Base-by-base conservation (phyloP, 1,140 invertebrate genomes). In the Sminthurides bifidus region DNA sequence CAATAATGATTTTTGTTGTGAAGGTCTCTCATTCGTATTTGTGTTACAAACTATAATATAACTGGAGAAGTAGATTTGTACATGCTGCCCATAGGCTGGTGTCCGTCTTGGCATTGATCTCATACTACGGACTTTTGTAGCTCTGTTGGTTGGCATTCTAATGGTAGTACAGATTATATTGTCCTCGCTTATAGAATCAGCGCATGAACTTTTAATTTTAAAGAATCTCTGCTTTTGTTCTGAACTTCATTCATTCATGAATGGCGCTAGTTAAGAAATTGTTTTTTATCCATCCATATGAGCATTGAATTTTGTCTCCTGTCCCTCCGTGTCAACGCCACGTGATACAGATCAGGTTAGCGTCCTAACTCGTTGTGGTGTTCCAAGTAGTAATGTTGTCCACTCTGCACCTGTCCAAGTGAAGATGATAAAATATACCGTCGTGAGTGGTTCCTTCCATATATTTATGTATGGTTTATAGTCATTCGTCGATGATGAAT, bases 231-330 rank as follows among this genome's bases (percentile, higher is more conserved):
- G 5, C 38, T 17, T 4, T 17, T 41, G 6, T 27, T 6, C 26
- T n/a, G 27, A 17, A 33, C n/a, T 49, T 35, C 46, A 49, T 10
- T 49, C 46, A 49, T 49, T 49, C 46, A 37, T 52, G 50, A 52
- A 52, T 52, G 50, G 50, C n/a, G 50, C 40, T 52, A 52, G 50
- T 52, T 52, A 52, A 24, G 33, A 12, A 33, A 17, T 12, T 12
- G 21, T 44, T n/a, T 35, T n/a, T 35, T 10, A n/a, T n/a, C n/a
- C n/a, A 10, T 10, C n/a, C 33, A 10, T 10, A 35, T 35, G n/a
- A 10, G n/a, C n/a, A 35, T 10, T 10, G 33, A n/a, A 10, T 35
- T 35, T 35, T 35, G 33, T n/a, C n/a, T n/a, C n/a, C n/a, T n/a
- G n/a, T n/a, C n/a, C n/a, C n/a, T n/a, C n/a, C n/a, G n/a, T n/a